A percentile compares a stretch with the other conserved stretches of the same genome.
Evolutionary conservation across 1,140 invertebrate species (phyloP).

Genomic region (Choristoneura fumiferana): DNA sequence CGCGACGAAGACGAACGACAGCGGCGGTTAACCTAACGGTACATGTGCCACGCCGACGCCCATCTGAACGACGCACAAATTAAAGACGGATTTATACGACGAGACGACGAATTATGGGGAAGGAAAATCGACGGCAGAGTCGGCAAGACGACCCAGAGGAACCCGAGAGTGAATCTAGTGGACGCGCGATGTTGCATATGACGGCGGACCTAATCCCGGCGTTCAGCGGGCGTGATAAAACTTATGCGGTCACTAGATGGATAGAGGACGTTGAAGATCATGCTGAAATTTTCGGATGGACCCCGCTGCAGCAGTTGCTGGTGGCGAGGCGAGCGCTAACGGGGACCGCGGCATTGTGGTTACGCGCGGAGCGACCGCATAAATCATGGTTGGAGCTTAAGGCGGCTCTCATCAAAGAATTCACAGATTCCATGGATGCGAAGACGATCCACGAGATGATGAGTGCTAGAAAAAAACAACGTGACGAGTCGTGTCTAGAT

Average conservation of each 20-base stretch:
- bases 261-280: constrained; percentile 25
- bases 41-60: no score
- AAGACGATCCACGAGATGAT: constrained; percentile 25
- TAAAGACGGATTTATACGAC: no score
- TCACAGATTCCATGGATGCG: constrained; percentile 19
- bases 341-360: constrained; percentile 29
- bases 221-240: constrained; percentile 11
- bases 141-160: no score
- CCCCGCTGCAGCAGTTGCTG: constrained; percentile 19
- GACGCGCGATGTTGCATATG: neutral
- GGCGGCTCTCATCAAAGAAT: constrained; percentile 21
- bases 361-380: constrained; percentile 14
- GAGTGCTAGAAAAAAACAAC: constrained; percentile 11
- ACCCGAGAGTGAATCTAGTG: no score
- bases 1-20: no score
- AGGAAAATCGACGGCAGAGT: no score
- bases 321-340: constrained; percentile 24
- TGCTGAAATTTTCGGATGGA: constrained; percentile 25
- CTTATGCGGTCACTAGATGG: constrained; percentile 18
- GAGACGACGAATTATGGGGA: no score
- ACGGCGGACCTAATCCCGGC: neutral
- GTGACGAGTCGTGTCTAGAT: constrained; percentile 9
- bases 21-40: no score
- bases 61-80: no score
- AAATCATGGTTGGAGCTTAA: constrained; percentile 21